A percentile compares a stretch with the other conserved stretches of the same genome.
Evolutionary conservation across 2,797 vertebrate genomes (phyloP).

Genomic region (Ciconia nigra): DNA sequence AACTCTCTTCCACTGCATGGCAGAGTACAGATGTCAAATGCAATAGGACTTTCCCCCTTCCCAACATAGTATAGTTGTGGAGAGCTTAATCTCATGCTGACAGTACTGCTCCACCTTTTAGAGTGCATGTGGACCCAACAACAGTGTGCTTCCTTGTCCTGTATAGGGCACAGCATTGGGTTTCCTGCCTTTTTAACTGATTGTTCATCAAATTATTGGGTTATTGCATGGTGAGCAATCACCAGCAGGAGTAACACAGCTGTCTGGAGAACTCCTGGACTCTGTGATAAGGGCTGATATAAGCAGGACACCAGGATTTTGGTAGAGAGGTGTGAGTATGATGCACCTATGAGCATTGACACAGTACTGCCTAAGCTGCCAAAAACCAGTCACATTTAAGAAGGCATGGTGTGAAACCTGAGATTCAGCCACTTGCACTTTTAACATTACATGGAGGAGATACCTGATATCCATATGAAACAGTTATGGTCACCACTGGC

Average conservation of each 20-base stretch:
- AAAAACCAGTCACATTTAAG: neutral
- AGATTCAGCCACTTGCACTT: neutral
- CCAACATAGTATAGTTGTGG: neutral
- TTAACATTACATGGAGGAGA: neutral
- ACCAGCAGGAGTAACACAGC: neutral
- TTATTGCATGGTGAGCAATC: neutral
- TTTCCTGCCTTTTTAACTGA: neutral
- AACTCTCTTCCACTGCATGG: neutral
- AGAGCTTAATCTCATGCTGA: neutral
- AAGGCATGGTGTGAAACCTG: neutral
- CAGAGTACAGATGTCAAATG: neutral
- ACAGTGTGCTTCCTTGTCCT: neutral
- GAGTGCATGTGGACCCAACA: rapidly evolving
- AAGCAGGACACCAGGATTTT: neutral
- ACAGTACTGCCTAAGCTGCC: neutral
- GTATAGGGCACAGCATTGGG: neutral
- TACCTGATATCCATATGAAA: rapidly evolving
- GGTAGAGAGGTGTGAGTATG: neutral
- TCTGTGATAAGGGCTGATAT: neutral
- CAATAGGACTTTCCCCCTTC: neutral
- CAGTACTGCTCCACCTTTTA: neutral
- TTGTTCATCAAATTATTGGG: neutral
- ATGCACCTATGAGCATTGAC: neutral
- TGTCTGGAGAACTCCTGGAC: neutral
- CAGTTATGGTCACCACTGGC: neutral